Evolutionary conservation across 2,113 vertebrate genomes (phyloP), one percentile per base, ranked within the genome.

Genomic region (Tetrax tetrax): DNA sequence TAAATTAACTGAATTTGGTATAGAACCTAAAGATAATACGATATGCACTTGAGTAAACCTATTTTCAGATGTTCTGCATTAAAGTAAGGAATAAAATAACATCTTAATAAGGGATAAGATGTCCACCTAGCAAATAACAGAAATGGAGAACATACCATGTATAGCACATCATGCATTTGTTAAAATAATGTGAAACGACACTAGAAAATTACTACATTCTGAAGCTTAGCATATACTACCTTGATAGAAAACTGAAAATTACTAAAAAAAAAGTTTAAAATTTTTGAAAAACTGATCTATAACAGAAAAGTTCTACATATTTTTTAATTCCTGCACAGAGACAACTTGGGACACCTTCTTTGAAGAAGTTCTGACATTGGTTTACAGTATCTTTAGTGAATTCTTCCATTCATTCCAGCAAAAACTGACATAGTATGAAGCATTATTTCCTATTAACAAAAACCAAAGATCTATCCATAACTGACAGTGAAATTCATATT

Each of bases 401-500:
- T 37, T 64, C 37, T 51, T 72, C 20, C 29, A 47, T 74, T 79
- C 29, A 77, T 63, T 80, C 45, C 35, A 81, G 37, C 12, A 89
- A 87, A 83, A 93, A 37, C 5, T 72, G 41, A 94, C 80, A 92
- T 60, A 96, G 78, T 38, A 94, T 50, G 71, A 94, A 85, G 28
- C 43, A 93, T 57, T 48, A 94, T 94, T 97, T 97, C 47, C 85
- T 82, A 69, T 59, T 93, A 97, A 97, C 59, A 66, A 95, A 95
- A 77, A 94, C 93, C 59, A 94, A 65, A 91, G 74, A 95, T 87
- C 74, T 95, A 86, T 69, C 69, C 33, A 77, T 78, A 97, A 95
- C 3, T 95, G 88, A 92, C 82, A 95, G 64, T 92, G 89, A 97
- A 97, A 98, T 74, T 95, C 96, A 63, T 91, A 88, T 82, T 31